These are phyloP conservation scores for Tetrax tetrax DNA, from an alignment of 2,113 vertebrate species.

Conservation along the genomic window DNA sequence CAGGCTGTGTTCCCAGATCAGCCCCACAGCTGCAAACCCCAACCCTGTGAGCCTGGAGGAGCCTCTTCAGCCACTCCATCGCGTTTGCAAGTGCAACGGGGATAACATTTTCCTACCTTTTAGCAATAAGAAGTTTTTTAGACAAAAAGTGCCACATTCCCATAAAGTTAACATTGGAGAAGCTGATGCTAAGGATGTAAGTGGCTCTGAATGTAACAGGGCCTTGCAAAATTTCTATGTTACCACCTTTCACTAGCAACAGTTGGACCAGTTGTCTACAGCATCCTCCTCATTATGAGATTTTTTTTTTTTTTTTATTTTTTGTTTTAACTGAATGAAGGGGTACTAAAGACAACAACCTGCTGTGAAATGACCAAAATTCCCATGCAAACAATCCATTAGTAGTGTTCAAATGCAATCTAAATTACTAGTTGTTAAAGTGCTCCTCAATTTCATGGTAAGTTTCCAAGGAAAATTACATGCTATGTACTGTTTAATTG, in stretches of 20 bases:
- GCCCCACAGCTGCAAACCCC: neutral
- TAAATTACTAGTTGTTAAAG: constrained; percentile 79
- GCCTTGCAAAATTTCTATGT: neutral
- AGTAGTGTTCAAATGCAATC: constrained; percentile 77
- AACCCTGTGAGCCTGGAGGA: neutral
- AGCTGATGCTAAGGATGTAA: neutral
- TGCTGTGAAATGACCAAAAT: constrained; percentile 73
- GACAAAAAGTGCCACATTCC: neutral
- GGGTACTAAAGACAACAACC: constrained; percentile 62
- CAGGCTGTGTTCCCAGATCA: accelerated
- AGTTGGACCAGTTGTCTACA: neutral
- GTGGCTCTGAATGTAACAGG: neutral
- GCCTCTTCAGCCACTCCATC: neutral
- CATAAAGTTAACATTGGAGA: neutral
- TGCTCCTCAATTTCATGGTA: constrained; percentile 76
- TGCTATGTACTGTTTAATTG: constrained; percentile 78
- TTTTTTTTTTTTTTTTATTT: neutral
- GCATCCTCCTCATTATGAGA: neutral
- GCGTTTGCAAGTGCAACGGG: accelerated
- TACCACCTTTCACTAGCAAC: neutral
- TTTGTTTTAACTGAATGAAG: constrained; percentile 52
- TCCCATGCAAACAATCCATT: constrained; percentile 78
- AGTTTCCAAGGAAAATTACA: constrained; percentile 82
- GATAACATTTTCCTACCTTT: neutral
- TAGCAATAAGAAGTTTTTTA: neutral